Conservation (phyloP, 2,113 vertebrate species). For the Macquaria australasica region DNA sequence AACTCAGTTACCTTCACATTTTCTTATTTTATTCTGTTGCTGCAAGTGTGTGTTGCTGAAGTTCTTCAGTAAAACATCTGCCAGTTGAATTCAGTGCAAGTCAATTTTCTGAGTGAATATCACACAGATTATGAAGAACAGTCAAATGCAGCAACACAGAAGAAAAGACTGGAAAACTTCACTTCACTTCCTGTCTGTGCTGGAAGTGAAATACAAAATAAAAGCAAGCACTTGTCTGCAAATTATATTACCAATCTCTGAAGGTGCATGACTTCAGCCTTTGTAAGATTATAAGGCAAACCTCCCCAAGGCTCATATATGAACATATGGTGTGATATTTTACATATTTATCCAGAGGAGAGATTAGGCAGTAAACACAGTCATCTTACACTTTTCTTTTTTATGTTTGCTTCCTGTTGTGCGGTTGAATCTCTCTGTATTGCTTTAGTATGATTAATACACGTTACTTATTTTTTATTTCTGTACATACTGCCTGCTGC, state of each 20-base stretch:
- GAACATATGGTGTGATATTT: not conserved
- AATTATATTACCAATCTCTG: not conserved
- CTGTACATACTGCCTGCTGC: not conserved
- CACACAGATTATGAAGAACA: not conserved
- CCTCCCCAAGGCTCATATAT: not conserved
- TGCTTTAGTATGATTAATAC: not conserved
- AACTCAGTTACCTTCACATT: not conserved
- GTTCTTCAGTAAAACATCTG: too few species aligned
- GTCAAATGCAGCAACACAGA: not conserved
- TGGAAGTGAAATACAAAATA: not conserved
- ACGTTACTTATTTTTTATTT: not conserved
- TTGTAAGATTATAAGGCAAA: not conserved
- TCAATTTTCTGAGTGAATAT: not conserved
- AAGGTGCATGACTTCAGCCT: not conserved
- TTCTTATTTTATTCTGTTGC: not conserved
- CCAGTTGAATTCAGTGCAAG: not conserved
- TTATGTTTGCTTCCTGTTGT: not conserved
- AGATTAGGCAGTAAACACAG: not conserved
- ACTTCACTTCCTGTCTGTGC: not conserved
- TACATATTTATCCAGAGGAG: not conserved
- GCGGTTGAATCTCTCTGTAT: not conserved
- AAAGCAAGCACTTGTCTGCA: too few species aligned
- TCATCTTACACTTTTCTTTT: not conserved
- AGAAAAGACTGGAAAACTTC: not conserved
- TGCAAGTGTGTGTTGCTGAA: not conserved